These are phyloP conservation scores for Xanthia icteritia DNA, from an alignment of 2,888 invertebrate species.

Conservation along the genomic window DNA sequence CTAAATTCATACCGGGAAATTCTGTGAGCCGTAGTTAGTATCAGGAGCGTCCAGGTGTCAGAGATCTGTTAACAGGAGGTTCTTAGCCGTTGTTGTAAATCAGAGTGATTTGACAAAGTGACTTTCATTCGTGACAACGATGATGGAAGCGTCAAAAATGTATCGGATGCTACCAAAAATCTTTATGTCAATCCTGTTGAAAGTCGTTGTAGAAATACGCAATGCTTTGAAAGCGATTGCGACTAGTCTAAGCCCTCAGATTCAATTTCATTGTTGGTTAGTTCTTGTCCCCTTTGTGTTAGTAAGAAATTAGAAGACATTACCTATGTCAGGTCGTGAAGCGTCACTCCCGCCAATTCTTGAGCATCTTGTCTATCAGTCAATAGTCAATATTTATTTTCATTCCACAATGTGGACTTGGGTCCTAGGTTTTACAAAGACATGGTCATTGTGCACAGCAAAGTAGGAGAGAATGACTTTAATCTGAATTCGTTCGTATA, in stretches of 20 bases:
- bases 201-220: neutral
- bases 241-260: neutral
- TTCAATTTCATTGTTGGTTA: neutral
- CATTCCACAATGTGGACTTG: neutral
- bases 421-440: too few species aligned
- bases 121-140: neutral
- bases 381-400: neutral
- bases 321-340: neutral
- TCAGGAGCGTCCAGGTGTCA: too few species aligned
- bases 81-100: neutral
- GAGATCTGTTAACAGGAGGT: neutral
- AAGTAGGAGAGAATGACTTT: too few species aligned
- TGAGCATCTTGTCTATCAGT: neutral
- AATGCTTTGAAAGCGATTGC: too few species aligned
- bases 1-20: neutral
- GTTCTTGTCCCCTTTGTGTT: neutral
- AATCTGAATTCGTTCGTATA: too few species aligned
- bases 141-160: neutral
- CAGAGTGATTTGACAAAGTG: neutral
- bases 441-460: too few species aligned
- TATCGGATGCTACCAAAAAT: neutral
- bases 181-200: neutral
- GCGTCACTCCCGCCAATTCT: neutral
- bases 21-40: neutral
- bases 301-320: too few species aligned